Percentiles rank a stretch among this genome's conserved stretches.
phyloP scores from a whole-genome alignment of 1,140 invertebrate species.

The Tribolium madens region DNA sequence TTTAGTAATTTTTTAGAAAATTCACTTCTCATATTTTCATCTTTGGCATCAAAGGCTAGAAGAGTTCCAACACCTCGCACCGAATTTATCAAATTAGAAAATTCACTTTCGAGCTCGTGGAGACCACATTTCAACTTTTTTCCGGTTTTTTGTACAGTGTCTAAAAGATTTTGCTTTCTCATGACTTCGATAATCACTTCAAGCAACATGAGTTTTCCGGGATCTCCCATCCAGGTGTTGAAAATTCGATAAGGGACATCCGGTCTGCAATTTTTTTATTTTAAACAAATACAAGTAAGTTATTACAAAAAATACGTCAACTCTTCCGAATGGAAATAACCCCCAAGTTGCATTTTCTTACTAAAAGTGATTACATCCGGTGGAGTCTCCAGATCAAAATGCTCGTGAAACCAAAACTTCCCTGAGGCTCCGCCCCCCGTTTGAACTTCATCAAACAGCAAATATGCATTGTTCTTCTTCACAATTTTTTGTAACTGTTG shows the following conservation, averaged over 20 bases:
- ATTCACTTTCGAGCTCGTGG: constrained; percentile 78
- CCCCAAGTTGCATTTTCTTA: constrained; percentile 97
- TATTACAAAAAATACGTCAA: constrained; percentile 71
- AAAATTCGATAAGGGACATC: constrained; percentile 88
- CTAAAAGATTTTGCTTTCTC: constrained; percentile 84
- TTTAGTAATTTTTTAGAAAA: constrained; percentile 81
- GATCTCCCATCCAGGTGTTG: constrained; percentile 99
- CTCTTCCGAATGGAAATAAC: constrained; percentile 88
- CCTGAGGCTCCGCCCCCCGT: constrained; percentile 96
- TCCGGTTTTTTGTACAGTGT: constrained; percentile 83
- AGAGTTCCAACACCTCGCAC: constrained; percentile 93
- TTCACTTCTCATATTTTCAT: constrained; percentile 79
- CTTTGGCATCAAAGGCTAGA: constrained; percentile 83
- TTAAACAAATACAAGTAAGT: background rate
- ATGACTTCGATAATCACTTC: constrained; percentile 90
- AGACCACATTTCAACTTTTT: constrained; percentile 81
- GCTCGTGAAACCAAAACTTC: constrained; percentile 97
- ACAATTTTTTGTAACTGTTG: constrained; percentile 81
- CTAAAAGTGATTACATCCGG: constrained; percentile 97
- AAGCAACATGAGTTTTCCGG: constrained; percentile 90
- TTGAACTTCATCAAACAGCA: constrained; percentile 96
- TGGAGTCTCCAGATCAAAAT: constrained; percentile 85
- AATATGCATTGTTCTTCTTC: constrained; percentile 75
- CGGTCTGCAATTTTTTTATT: background rate
- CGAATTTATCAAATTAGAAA: constrained; percentile 80